Percentiles rank a stretch among this genome's conserved stretches.
phyloP scores from a whole-genome alignment of 2,888 invertebrate genomes.

The Heteromyza rotundicornis region DNA sequence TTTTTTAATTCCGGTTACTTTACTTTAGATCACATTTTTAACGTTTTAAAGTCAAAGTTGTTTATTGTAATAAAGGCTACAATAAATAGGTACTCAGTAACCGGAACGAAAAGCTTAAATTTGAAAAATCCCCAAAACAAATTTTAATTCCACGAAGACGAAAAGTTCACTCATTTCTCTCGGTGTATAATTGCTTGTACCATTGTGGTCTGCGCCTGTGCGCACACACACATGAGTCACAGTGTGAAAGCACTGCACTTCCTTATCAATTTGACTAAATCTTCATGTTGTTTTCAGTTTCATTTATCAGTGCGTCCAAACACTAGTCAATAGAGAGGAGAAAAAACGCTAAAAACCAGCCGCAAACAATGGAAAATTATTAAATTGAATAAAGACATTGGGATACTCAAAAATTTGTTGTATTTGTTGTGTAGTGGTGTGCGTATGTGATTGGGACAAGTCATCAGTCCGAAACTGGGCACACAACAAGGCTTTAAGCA shows the following conservation, averaged over 20 bases:
- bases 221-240: slow-evolving; percentile 31
- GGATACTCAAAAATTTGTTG: no score
- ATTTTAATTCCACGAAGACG: no score
- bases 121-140: no score
- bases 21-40: no score
- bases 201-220: not conserved
- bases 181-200: not conserved
- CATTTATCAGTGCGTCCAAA: slow-evolving; percentile 42
- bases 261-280: slow-evolving; percentile 50
- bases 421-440: no score
- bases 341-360: slow-evolving; percentile 21
- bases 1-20: no score
- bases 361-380: slow-evolving; percentile 51
- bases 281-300: slow-evolving; percentile 40
- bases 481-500: not conserved
- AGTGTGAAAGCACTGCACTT: slow-evolving; percentile 43
- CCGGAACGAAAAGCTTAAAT: no score
- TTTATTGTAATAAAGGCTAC: no score
- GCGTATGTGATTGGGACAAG: slow-evolving; percentile 20
- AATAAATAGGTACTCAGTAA: no score
- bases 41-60: no score
- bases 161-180: not conserved
- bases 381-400: slow-evolving; percentile 51
- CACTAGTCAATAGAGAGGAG: not conserved
- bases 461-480: no score